These are phyloP conservation scores for Tachina grossa DNA, from an alignment of 2,888 invertebrate genomes.

Conservation along the genomic window DNA sequence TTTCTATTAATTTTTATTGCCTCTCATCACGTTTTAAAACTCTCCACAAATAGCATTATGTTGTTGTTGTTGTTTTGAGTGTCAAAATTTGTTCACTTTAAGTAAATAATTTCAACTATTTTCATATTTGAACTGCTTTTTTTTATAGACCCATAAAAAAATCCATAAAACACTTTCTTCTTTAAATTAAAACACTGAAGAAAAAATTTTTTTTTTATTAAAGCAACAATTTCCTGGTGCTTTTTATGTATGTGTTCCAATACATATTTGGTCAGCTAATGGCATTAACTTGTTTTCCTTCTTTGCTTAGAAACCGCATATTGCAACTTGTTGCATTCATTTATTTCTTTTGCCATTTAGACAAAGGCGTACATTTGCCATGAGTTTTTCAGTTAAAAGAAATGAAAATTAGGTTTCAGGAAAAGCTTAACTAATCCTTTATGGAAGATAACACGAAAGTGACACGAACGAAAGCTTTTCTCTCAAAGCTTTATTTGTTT, in stretches of 20 bases:
- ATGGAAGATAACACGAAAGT: neutral
- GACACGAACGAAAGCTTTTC: slow-evolving; percentile 17
- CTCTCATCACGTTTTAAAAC: neutral
- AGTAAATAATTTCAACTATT: neutral
- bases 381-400: slow-evolving; percentile 1
- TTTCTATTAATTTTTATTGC: neutral
- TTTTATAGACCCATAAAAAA: neutral
- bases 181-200: neutral
- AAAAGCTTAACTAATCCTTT: slow-evolving; percentile 39
- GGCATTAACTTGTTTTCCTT: slow-evolving; percentile 36
- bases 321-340: slow-evolving; percentile 40
- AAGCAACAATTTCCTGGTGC: slow-evolving; percentile 45
- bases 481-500: slow-evolving; percentile 13
- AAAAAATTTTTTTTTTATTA: neutral
- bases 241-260: neutral
- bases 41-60: neutral
- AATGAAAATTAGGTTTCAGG: slow-evolving; percentile 61
- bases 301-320: slow-evolving; percentile 45
- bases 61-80: neutral
- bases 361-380: slow-evolving; percentile 19
- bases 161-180: slow-evolving; percentile 47
- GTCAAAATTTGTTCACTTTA: neutral
- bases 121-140: neutral
- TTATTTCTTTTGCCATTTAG: slow-evolving; percentile 7
- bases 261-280: slow-evolving; percentile 11